Percentiles rank a stretch among this genome's conserved stretches.
These are phyloP conservation scores for Schizopygopsis malacanthus DNA, from an alignment of 2,797 vertebrate species.

Conservation along the genomic window DNA sequence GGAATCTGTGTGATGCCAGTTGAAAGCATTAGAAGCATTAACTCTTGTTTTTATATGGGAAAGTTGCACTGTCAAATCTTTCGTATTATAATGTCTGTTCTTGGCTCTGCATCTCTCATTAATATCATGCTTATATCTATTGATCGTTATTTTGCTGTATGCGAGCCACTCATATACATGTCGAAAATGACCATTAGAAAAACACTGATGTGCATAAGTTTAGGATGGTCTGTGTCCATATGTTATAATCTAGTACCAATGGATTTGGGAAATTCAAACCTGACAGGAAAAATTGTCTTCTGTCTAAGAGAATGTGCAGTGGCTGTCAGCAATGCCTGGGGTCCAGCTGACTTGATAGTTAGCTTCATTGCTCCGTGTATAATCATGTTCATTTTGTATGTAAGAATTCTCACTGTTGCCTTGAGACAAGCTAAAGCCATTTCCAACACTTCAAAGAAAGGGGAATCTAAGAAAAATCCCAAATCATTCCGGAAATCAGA, in stretches of 20 bases:
- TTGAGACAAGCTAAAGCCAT: constrained; percentile 11
- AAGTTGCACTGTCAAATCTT: not conserved
- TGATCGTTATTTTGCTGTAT: constrained; percentile 40
- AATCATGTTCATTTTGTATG: constrained; percentile 21
- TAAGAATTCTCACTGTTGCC: not conserved
- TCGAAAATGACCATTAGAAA: constrained; percentile 24
- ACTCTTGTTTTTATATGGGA: constrained; percentile 5
- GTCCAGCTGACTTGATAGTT: not conserved
- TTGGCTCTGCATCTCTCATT: not conserved
- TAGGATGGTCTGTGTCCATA: not conserved
- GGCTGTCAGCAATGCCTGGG: not conserved
- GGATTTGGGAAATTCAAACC: not conserved
- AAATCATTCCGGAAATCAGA: not conserved
- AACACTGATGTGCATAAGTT: constrained; percentile 5
- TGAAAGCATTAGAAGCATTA: constrained; percentile 7
- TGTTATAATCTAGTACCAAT: constrained; percentile 2
- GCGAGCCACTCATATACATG: constrained; percentile 12
- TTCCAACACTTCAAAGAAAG: not conserved
- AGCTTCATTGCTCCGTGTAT: constrained; percentile 16
- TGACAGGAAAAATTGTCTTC: not conserved
- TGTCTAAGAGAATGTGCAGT: constrained; percentile 21
- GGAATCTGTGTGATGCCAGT: constrained; percentile 41
- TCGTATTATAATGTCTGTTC: not conserved
- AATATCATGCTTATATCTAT: constrained; percentile 27
- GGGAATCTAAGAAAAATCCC: not conserved